Evolutionary conservation across 2,113 vertebrate species (phyloP).

Genomic region (Vicugna pacos): DNA sequence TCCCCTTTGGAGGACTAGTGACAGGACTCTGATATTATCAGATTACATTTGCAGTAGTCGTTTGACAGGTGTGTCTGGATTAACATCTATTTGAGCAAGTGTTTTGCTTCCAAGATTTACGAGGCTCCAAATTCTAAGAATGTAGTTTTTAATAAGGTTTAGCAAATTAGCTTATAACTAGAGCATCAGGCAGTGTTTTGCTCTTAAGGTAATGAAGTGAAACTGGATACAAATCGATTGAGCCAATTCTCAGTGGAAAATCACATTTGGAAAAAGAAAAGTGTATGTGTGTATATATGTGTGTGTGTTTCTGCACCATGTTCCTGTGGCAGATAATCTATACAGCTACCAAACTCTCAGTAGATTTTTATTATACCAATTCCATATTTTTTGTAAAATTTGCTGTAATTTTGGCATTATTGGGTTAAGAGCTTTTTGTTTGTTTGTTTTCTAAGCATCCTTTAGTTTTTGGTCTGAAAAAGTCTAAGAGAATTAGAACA

Average conservation of each 20-base stretch:
- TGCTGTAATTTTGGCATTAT: constrained; percentile 6
- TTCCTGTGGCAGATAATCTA: background rate
- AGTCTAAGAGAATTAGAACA: background rate
- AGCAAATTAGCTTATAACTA: background rate
- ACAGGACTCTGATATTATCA: background rate
- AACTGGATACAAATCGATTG: background rate
- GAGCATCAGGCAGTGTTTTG: constrained; percentile 20
- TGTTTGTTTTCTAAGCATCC: constrained; percentile 10
- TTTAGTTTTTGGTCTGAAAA: constrained; percentile 14
- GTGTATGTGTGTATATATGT: background rate
- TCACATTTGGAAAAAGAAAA: background rate
- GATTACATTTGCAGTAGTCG: background rate
- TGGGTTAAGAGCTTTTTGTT: background rate
- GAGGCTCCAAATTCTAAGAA: constrained; percentile 29
- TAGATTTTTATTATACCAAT: background rate
- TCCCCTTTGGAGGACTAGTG: background rate
- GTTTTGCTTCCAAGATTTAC: constrained; percentile 48
- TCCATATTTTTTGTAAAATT: constrained; percentile 7
- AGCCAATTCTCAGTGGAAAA: constrained; percentile 13
- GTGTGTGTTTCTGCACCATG: background rate
- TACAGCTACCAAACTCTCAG: background rate
- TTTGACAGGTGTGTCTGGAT: constrained; percentile 12
- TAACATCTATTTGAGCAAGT: constrained; percentile 35
- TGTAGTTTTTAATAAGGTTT: constrained; percentile 6
- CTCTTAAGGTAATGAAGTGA: constrained; percentile 28